Percentiles rank a stretch among this genome's conserved stretches.
Evolutionary conservation across 2,797 vertebrate genomes (phyloP).

Genomic region (Micropoecilia bifurca): DNA sequence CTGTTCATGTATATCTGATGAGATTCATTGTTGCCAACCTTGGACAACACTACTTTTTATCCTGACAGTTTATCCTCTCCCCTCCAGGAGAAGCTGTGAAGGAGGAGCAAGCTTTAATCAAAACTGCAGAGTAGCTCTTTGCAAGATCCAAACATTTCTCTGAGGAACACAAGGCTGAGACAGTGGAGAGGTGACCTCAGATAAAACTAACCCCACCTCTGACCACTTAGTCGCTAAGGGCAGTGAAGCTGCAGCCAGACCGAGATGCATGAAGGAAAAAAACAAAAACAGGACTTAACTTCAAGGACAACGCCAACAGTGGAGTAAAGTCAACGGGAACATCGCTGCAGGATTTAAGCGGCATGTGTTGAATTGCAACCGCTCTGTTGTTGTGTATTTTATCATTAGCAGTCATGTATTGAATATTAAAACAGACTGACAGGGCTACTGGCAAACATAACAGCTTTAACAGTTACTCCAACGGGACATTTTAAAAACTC

Average conservation of each 20-base stretch:
- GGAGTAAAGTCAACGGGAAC: slow-evolving; percentile 23
- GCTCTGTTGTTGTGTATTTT: slow-evolving; percentile 25
- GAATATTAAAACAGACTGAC: slow-evolving; percentile 7
- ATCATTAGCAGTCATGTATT: slow-evolving; percentile 18
- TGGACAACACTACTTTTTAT: slow-evolving; percentile 46
- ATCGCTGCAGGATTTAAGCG: slow-evolving; percentile 37
- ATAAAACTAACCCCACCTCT: slow-evolving; percentile 54
- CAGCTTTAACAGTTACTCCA: not conserved
- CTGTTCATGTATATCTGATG: slow-evolving; percentile 43
- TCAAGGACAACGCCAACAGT: slow-evolving; percentile 55
- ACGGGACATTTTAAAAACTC: not conserved
- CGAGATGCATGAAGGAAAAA: slow-evolving; percentile 1
- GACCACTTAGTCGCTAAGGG: slow-evolving; percentile 48
- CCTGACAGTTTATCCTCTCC: slow-evolving; percentile 44
- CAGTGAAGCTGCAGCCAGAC: slow-evolving; percentile 41
- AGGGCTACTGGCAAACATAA: not conserved
- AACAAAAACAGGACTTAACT: slow-evolving; percentile 15
- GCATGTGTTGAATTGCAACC: slow-evolving; percentile 17
- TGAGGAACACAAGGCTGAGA: slow-evolving; percentile 55
- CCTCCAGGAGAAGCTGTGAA: slow-evolving; percentile 39
- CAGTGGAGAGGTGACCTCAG: slow-evolving; percentile 59
- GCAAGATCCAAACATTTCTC: slow-evolving; percentile 43
- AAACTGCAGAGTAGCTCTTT: slow-evolving; percentile 57
- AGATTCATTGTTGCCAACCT: slow-evolving; percentile 47
- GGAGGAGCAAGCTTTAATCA: slow-evolving; percentile 62